phyloP scores from a whole-genome alignment of 2,888 invertebrate species.

The Phlogophora meticulosa region DNA sequence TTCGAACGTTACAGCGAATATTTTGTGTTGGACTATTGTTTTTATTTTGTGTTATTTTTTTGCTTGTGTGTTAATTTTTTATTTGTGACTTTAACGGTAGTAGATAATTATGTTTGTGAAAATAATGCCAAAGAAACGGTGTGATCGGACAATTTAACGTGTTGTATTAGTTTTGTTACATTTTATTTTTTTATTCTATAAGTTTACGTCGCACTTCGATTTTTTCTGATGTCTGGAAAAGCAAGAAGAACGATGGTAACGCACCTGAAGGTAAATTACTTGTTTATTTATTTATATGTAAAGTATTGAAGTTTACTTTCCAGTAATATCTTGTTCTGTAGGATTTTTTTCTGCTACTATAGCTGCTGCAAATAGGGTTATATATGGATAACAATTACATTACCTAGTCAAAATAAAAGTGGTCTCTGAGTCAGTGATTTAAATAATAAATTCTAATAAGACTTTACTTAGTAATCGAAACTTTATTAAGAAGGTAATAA shows the following conservation, averaged over 20 bases:
- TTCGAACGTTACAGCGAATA: conserved; percentile 73
- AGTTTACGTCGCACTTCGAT: conserved; percentile 70
- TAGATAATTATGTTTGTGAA: conserved; percentile 69
- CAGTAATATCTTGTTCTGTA: neutral
- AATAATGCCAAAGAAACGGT: conserved; percentile 87
- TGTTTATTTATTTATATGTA: conserved; percentile 1
- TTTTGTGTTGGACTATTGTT: conserved; percentile 80
- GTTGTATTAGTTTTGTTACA: conserved; percentile 77
- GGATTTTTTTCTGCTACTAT: neutral
- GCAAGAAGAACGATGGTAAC: conserved; percentile 89
- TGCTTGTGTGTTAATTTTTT: conserved; percentile 61
- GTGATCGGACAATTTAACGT: conserved; percentile 84
- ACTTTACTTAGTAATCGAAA: conserved; percentile 1
- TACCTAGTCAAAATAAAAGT: neutral
- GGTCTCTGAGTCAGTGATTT: neutral
- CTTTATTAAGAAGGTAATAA: neutral
- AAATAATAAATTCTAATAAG: conserved; percentile 19
- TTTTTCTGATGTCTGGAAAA: conserved; percentile 85
- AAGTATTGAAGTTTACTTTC: conserved; percentile 2
- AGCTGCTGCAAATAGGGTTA: conserved; percentile 5
- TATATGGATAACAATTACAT: neutral
- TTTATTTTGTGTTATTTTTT: conserved; percentile 74
- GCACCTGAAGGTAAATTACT: conserved; percentile 83
- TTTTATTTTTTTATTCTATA: conserved; percentile 72
- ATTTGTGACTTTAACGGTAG: conserved; percentile 76